Evolutionary conservation across 2,797 vertebrate species (phyloP).

Genomic region (Tiaroga cobitis): DNA sequence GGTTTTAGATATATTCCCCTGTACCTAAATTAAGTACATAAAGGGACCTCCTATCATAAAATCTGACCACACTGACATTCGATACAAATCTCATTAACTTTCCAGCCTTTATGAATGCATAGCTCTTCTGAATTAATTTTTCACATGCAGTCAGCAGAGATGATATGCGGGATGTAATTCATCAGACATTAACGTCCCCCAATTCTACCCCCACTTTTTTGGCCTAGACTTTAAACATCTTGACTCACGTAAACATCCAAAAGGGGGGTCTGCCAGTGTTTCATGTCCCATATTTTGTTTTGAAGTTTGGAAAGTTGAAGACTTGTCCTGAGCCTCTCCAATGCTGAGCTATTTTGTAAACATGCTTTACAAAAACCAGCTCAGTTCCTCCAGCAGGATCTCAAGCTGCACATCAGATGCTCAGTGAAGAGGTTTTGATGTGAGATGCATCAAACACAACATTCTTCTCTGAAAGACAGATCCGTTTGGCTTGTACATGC

Average conservation of each 20-base stretch:
- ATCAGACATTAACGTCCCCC: neutral
- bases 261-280: slow-evolving; percentile 30
- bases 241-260: slow-evolving; percentile 55
- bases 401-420: slow-evolving; percentile 57
- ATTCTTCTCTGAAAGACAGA: slow-evolving; percentile 32
- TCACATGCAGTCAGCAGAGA: slow-evolving; percentile 34
- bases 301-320: slow-evolving; percentile 43
- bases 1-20: neutral
- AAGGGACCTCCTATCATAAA: neutral
- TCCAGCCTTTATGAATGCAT: neutral
- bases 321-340: slow-evolving; percentile 35
- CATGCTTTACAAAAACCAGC: slow-evolving; percentile 64
- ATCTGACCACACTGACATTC: neutral
- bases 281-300: slow-evolving; percentile 56
- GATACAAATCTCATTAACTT: neutral
- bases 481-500: slow-evolving; percentile 44
- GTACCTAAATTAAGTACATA: neutral
- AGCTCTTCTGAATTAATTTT: slow-evolving; percentile 16
- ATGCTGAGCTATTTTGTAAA: slow-evolving; percentile 59
- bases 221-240: slow-evolving; percentile 56
- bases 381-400: slow-evolving; percentile 43
- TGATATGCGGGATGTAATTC: slow-evolving; percentile 38
- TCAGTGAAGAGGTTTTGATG: slow-evolving; percentile 58
- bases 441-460: slow-evolving; percentile 45
- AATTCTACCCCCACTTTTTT: slow-evolving; percentile 13